Percentiles rank a stretch among this genome's conserved stretches.
phyloP scores from a whole-genome alignment of 2,797 vertebrate species.

The Falco peregrinus region DNA sequence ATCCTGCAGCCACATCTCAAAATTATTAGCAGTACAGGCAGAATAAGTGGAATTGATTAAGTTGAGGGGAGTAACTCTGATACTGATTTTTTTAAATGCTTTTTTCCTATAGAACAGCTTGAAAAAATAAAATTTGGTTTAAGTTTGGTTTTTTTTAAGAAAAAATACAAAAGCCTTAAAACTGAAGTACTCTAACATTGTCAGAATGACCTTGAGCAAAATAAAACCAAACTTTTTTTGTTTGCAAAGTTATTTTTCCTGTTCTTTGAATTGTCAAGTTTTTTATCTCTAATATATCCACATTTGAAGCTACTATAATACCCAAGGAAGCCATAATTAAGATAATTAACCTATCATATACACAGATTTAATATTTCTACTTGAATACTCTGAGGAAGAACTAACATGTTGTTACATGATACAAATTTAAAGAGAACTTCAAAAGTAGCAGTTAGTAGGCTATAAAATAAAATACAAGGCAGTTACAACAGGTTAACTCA shows the following conservation, averaged over 20 bases:
- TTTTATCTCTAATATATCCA: conserved; percentile 3
- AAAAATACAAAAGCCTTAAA: neutral
- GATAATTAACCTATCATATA: conserved; percentile 43
- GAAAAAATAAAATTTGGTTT: neutral
- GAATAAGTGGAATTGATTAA: neutral
- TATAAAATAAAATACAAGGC: conserved; percentile 45
- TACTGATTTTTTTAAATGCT: neutral
- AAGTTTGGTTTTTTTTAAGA: neutral
- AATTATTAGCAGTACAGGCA: neutral
- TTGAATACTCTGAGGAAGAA: neutral
- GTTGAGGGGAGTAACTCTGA: neutral
- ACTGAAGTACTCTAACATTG: neutral
- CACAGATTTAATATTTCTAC: conserved; percentile 6
- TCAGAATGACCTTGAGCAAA: neutral
- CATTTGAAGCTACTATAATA: neutral
- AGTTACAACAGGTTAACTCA: conserved; percentile 8
- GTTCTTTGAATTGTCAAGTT: neutral
- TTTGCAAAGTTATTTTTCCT: neutral
- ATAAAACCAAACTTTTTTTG: neutral
- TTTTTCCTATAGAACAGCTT: neutral
- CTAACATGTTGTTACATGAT: conserved; percentile 9
- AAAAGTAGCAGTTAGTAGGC: conserved; percentile 3
- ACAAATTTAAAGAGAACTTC: conserved; percentile 13
- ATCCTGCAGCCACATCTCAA: neutral
- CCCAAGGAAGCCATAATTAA: conserved; percentile 24